Percentiles rank a stretch among this genome's conserved stretches.
Evolutionary conservation across 1,140 invertebrate species (phyloP).

Genomic region (Cecropterus lyciades): DNA sequence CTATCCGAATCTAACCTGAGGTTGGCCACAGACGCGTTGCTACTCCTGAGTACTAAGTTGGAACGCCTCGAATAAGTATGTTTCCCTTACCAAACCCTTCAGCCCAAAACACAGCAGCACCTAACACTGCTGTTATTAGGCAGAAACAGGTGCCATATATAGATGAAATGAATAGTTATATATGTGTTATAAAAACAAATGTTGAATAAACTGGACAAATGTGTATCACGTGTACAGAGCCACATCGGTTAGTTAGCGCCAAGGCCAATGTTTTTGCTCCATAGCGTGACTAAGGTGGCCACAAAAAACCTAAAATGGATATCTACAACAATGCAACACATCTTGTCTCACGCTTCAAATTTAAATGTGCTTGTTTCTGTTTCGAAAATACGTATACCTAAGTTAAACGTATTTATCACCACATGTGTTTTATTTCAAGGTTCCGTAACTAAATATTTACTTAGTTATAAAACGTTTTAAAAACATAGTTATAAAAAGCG

Average conservation of each 20-base stretch:
- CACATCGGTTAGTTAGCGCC: conserved; percentile 50
- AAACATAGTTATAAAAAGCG: no score
- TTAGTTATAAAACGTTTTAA: no score
- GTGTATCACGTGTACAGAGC: conserved; percentile 55
- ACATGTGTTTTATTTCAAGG: neutral
- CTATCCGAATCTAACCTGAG: no score
- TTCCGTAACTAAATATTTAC: no score
- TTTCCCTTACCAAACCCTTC: no score
- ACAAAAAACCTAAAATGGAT: conserved; percentile 44
- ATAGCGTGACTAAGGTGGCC: conserved; percentile 57
- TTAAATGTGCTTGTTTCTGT: conserved; percentile 26
- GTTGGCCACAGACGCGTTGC: no score
- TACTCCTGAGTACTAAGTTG: no score
- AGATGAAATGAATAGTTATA: conserved; percentile 1
- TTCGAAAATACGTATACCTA: neutral
- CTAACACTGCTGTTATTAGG: no score
- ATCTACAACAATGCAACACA: conserved; percentile 23
- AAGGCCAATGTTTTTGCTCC: conserved; percentile 67
- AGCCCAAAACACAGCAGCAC: no score
- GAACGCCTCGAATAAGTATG: no score
- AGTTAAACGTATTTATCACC: conserved; percentile 1
- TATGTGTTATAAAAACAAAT: conserved; percentile 1
- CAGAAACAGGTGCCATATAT: neutral
- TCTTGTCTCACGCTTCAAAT: conserved; percentile 32
- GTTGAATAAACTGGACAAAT: conserved; percentile 12